Conservation (phyloP, 2,797 vertebrate species). For the Mus spretus region DNA sequence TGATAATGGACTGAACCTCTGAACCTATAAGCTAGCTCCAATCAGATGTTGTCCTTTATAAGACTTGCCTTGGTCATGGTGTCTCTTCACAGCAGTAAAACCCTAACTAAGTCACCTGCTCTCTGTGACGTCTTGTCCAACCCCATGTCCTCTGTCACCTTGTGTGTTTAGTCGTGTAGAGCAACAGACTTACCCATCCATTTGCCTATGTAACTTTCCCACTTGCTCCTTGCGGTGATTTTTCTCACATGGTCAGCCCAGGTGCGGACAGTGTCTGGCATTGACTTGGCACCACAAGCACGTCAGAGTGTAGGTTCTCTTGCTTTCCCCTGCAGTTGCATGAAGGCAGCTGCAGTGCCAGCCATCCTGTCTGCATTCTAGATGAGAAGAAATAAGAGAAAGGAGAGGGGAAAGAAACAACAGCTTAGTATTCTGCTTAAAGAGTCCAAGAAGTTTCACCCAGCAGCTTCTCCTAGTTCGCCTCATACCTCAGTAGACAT, state of each 20-base stretch:
- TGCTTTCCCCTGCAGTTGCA: neutral
- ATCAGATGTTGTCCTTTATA: too few species aligned
- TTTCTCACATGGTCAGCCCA: neutral
- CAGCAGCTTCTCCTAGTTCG: neutral
- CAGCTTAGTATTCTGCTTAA: neutral
- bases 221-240: neutral
- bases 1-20: too few species aligned
- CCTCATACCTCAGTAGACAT: neutral
- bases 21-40: too few species aligned
- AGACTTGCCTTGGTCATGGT: too few species aligned
- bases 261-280: neutral
- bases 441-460: neutral
- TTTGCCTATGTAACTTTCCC: neutral
- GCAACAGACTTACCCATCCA: neutral
- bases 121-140: neutral
- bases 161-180: neutral
- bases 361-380: constrained; percentile 36
- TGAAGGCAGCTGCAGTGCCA: neutral
- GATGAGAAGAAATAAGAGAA: constrained; percentile 5
- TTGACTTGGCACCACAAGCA: neutral
- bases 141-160: neutral
- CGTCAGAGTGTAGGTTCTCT: constrained; percentile 33
- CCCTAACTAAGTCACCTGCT: too few species aligned
- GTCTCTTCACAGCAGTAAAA: too few species aligned
- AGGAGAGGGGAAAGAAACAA: too few species aligned